These are phyloP conservation scores for Saguinus midas DNA, from an alignment of 2,113 vertebrate species.

Conservation along the genomic window DNA sequence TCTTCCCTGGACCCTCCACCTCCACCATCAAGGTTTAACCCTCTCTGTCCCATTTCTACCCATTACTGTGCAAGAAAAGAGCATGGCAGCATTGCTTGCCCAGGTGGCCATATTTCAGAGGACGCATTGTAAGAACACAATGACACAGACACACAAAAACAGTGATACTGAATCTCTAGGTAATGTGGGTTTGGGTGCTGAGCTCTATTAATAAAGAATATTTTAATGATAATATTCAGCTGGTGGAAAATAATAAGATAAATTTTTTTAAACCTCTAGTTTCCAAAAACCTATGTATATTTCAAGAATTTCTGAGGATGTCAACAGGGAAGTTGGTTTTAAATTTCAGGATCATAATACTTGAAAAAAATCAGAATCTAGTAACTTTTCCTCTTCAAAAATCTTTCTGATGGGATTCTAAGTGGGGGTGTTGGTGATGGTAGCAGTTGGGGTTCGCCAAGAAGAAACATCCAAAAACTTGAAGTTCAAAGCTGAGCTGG, in stretches of 20 bases:
- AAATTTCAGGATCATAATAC: not conserved
- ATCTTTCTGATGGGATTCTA: not conserved
- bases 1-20: not conserved
- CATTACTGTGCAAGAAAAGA: not conserved
- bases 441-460: not conserved
- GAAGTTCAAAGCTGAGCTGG: not conserved
- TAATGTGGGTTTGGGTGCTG: not conserved
- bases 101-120: not conserved
- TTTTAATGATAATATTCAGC: not conserved
- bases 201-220: not conserved
- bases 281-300: not conserved
- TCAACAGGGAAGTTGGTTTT: not conserved
- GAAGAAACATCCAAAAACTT: not conserved
- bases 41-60: not conserved
- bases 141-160: not conserved
- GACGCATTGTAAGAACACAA: not conserved
- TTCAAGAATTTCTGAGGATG: constrained; percentile 9
- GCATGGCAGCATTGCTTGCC: rapidly evolving
- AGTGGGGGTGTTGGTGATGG: not conserved
- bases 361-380: not conserved
- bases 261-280: not conserved
- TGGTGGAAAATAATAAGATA: not conserved
- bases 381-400: not conserved
- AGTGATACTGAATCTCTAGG: not conserved
- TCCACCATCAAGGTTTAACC: not conserved